Evolutionary conservation across 2,113 vertebrate genomes (phyloP).

Genomic region (Notothenia coriiceps): DNA sequence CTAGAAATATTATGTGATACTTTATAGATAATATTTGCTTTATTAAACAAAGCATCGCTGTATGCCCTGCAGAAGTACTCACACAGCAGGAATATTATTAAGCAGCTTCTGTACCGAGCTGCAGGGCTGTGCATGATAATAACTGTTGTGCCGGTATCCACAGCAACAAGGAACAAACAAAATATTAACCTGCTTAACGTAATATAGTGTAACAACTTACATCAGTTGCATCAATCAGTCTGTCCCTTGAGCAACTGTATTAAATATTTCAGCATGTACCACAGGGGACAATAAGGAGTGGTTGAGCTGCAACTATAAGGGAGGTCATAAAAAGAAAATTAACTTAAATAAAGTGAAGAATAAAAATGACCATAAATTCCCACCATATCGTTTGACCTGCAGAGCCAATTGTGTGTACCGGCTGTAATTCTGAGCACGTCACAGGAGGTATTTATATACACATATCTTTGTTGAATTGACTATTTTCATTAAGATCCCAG

Average conservation of each 20-base stretch:
- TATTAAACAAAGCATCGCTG: neutral
- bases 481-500: constrained; percentile 33
- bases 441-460: constrained; percentile 7
- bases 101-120: neutral
- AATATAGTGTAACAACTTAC: constrained; percentile 29
- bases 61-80: neutral
- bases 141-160: constrained; percentile 12
- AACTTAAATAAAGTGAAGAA: no score
- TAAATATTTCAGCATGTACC: neutral
- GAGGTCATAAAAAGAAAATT: no score
- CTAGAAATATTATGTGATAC: neutral
- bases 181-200: constrained; percentile 23
- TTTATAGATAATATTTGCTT: constrained; percentile 2
- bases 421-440: neutral
- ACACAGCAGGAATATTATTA: neutral
- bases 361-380: no score
- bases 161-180: constrained; percentile 39
- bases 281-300: no score
- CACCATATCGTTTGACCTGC: neutral
- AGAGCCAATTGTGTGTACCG: neutral
- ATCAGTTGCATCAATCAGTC: constrained; percentile 27
- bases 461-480: constrained; percentile 24
- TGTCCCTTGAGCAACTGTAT: neutral
- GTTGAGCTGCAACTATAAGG: no score
- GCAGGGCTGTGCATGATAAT: constrained; percentile 14